Conservation (phyloP, 1,140 invertebrate genomes). For the Drosophila melanica region DNA sequence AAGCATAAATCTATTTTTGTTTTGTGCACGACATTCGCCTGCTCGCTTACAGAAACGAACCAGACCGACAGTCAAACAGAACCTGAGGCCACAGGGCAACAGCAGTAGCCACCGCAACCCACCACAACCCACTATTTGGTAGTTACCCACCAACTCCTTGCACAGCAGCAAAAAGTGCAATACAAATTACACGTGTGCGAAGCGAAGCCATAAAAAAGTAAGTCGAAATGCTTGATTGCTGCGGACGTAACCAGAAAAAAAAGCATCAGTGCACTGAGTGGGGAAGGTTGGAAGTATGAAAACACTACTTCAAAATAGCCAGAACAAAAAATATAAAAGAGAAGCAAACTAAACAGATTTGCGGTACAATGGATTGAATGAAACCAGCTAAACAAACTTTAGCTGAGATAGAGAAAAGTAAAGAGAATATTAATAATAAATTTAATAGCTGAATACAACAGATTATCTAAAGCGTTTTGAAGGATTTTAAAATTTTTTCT, state of each 20-base stretch:
- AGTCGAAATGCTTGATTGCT: slow-evolving; percentile 35
- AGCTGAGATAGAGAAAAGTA: background rate
- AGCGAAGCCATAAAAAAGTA: slow-evolving; percentile 27
- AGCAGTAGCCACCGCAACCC: background rate
- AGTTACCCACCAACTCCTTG: background rate
- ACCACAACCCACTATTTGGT: background rate
- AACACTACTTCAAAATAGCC: background rate
- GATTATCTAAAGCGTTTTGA: no score
- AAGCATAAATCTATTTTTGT: slow-evolving; percentile 82
- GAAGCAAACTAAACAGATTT: slow-evolving; percentile 24
- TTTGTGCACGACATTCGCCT: slow-evolving; percentile 55
- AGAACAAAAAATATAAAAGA: slow-evolving; percentile 1
- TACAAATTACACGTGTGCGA: slow-evolving; percentile 38
- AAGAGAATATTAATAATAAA: no score
- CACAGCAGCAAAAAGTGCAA: slow-evolving; percentile 27
- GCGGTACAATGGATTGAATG: background rate
- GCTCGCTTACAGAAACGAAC: slow-evolving; percentile 24
- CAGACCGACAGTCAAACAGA: slow-evolving; percentile 50
- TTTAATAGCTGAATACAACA: background rate
- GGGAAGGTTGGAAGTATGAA: background rate
- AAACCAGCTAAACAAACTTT: background rate
- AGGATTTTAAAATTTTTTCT: no score
- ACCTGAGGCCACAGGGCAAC: slow-evolving; percentile 13
- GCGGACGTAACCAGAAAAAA: slow-evolving; percentile 2
- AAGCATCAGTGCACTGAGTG: background rate